Evolutionary conservation across 2,888 invertebrate genomes (phyloP), one percentile per base, ranked within the genome.

Genomic region (Andrena flavipes): DNA sequence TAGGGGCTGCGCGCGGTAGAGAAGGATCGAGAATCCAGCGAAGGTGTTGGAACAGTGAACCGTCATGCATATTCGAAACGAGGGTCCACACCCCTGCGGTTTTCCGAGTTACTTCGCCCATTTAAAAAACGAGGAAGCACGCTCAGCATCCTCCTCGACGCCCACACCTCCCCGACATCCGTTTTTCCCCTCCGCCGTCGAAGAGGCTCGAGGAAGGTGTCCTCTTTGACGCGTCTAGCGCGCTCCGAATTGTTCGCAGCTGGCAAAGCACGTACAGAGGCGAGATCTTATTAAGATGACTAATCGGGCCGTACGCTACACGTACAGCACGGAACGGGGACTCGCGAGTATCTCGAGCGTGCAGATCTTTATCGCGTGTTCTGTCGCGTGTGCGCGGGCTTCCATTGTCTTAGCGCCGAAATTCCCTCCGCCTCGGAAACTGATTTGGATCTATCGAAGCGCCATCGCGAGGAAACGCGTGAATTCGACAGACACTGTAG

Each of bases 1-100:
- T 23, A 2, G 16, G 30, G 60, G 48, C 20, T 10, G 29, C 54
- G 35, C 5, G 54, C 8, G 51, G 6, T 54, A 59, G 64, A 26
- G 49, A 30, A 62, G 1, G 20, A 16, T 2, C 30, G 35, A 63
- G 64, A 60, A 82, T 67, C 73, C 68, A 30, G 7, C 16, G 72
- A 26, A 29, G 54, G 10, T 8, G 42, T 29, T 23, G 33, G 78
- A 76, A 82, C 74, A 82, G 74, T 74, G 56, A 60, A 79, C 71
- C 16, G 76, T 65, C 80, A 69, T 87, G 69, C 87, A 87, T 87
- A 87, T 86, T 87, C 86, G 84, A 73, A 76, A 76, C 73, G 51
- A 60, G 74, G 72, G 76, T 63, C 70, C 74, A 60, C 81, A 64
- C 51, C 65, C 70, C 62, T 62, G 78, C 42, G 74, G 78, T 72